Conservation (phyloP, 2,113 vertebrate species). For the Nothocercus nigrocapillus region DNA sequence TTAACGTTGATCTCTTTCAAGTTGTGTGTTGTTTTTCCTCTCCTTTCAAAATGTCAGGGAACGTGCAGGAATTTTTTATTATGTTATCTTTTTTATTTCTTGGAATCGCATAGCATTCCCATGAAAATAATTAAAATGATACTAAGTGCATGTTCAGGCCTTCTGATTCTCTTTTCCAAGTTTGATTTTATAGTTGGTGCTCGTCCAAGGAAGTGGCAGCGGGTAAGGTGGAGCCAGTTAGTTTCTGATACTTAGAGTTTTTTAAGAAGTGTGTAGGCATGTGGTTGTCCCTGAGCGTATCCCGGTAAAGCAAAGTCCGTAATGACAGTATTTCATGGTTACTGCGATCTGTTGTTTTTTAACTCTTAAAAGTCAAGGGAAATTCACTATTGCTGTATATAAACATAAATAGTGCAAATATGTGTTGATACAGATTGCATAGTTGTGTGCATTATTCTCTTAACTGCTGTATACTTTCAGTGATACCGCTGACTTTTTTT, state of each 20-base stretch:
- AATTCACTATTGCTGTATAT: background rate
- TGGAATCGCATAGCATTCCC: background rate
- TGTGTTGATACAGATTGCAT: background rate
- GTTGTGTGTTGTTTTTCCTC: background rate
- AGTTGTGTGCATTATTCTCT: background rate
- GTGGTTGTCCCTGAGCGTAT: background rate
- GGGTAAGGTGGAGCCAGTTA: background rate
- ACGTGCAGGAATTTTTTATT: background rate
- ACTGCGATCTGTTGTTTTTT: background rate
- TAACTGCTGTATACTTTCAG: background rate
- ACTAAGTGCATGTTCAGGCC: background rate
- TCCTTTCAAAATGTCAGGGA: background rate
- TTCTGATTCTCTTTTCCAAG: background rate
- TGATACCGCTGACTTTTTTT: background rate
- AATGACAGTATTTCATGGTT: background rate
- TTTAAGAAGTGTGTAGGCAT: background rate
- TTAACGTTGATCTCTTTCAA: background rate
- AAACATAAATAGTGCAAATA: background rate
- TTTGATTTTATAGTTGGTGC: background rate
- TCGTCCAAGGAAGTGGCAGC: background rate
- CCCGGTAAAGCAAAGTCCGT: background rate
- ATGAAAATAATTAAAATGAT: background rate
- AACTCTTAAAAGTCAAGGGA: background rate
- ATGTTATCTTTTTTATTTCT: background rate
- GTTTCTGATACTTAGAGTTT: background rate